These are phyloP conservation scores for Arnoldichthys spilopterus DNA, from an alignment of 2,797 vertebrate species.

Conservation along the genomic window DNA sequence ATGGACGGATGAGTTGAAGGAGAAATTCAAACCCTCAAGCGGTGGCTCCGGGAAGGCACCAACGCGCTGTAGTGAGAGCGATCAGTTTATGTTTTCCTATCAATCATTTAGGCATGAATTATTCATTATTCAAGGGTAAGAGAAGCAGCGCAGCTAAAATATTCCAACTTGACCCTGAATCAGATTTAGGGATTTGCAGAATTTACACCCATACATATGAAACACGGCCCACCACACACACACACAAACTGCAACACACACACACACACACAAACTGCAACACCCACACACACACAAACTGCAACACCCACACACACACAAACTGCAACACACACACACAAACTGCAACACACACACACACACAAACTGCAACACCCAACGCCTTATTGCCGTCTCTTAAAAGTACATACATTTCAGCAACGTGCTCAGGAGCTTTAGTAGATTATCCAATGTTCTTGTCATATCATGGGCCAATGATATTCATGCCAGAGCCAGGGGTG, in stretches of 20 bases:
- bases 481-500: slow-evolving; percentile 71
- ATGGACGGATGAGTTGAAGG: slow-evolving; percentile 8
- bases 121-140: slow-evolving; percentile 46
- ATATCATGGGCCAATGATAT: slow-evolving; percentile 66
- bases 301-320: slow-evolving; percentile 52
- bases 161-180: slow-evolving; percentile 45
- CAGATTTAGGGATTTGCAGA: slow-evolving; percentile 57
- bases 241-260: slow-evolving; percentile 14
- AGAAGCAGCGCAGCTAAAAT: slow-evolving; percentile 36
- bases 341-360: slow-evolving; percentile 28
- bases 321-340: not conserved
- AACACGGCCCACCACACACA: not conserved
- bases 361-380: slow-evolving; percentile 56
- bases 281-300: slow-evolving; percentile 40
- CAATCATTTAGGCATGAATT: slow-evolving; percentile 40
- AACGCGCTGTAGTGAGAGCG: not conserved
- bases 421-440: slow-evolving; percentile 65
- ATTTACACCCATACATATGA: slow-evolving; percentile 56
- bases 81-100: slow-evolving; percentile 38
- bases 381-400: slow-evolving; percentile 59
- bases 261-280: slow-evolving; percentile 39
- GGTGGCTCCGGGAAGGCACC: not conserved
- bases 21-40: slow-evolving; percentile 29
- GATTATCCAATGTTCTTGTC: slow-evolving; percentile 69
- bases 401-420: slow-evolving; percentile 56